phyloP scores from a whole-genome alignment of 2,888 invertebrate genomes.

The Girardia tigrina region DNA sequence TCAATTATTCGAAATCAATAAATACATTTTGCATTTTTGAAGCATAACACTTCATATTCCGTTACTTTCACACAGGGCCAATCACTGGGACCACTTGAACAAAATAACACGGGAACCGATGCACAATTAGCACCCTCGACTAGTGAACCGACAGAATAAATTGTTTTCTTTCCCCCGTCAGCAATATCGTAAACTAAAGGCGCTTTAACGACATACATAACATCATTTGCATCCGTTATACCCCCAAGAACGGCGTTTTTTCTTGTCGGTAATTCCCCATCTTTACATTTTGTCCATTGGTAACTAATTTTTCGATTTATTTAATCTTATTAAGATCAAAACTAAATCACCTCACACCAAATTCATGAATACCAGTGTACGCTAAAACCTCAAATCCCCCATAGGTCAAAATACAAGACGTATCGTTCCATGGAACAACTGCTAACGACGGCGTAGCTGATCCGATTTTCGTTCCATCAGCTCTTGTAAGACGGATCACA shows the following conservation, averaged over 20 bases:
- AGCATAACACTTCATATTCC: neutral
- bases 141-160: conserved; percentile 7
- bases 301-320: neutral
- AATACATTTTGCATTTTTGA: neutral
- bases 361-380: neutral
- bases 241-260: neutral
- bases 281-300: neutral
- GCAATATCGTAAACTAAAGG: neutral
- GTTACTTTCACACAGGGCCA: neutral
- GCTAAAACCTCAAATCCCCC: neutral
- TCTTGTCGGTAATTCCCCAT: neutral
- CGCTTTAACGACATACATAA: conserved; percentile 3
- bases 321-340: too few species aligned
- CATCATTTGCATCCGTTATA: neutral
- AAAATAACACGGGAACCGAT: neutral
- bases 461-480: conserved; percentile 16
- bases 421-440: conserved; percentile 10
- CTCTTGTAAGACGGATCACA: neutral
- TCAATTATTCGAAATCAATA: too few species aligned
- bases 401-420: neutral
- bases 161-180: neutral
- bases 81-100: neutral
- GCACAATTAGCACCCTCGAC: neutral
- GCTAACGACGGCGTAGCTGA: neutral
- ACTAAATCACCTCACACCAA: neutral